phyloP scores from a whole-genome alignment of 2,797 vertebrate genomes.

The Mastacembelus armatus region DNA sequence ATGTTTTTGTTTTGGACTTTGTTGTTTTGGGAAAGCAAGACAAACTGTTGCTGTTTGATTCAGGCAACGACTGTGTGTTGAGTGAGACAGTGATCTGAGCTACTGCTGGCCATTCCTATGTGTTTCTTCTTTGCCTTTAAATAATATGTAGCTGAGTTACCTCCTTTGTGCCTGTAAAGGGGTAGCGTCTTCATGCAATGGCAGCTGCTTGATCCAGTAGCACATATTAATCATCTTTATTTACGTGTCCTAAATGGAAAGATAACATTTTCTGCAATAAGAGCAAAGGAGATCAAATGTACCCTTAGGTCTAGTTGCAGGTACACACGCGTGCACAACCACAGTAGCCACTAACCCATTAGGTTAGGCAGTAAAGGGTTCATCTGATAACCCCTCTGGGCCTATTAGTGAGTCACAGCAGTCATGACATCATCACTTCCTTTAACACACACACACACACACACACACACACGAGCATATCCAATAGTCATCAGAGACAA shows the following conservation, averaged over 20 bases:
- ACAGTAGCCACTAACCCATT: slow-evolving; percentile 63
- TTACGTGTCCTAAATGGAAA: not conserved
- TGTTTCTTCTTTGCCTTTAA: slow-evolving; percentile 5
- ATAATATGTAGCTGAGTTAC: slow-evolving; percentile 26
- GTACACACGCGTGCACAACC: not conserved
- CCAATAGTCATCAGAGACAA: not conserved
- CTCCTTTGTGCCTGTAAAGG: slow-evolving; percentile 21
- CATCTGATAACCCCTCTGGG: slow-evolving; percentile 73
- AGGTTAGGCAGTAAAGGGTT: slow-evolving; percentile 44
- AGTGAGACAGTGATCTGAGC: slow-evolving; percentile 19
- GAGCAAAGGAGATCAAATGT: not conserved
- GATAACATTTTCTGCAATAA: slow-evolving; percentile 4
- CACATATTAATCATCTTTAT: slow-evolving; percentile 4
- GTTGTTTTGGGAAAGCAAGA: slow-evolving; percentile 19
- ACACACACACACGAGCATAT: not conserved
- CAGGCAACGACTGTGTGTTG: not conserved
- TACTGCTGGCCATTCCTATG: slow-evolving; percentile 19
- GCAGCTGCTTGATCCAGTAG: too few relatives aligned
- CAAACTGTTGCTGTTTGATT: slow-evolving; percentile 27
- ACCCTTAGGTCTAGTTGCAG: not conserved
- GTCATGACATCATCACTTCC: slow-evolving; percentile 72
- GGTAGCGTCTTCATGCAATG: too few relatives aligned
- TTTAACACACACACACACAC: slow-evolving; percentile 14
- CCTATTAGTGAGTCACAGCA: slow-evolving; percentile 66
- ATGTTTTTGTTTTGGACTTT: slow-evolving; percentile 21